Percentiles rank a stretch among this genome's conserved stretches.
Conservation (phyloP, 64 coral and sea anemone genomes). For the Porites lutea region DNA sequence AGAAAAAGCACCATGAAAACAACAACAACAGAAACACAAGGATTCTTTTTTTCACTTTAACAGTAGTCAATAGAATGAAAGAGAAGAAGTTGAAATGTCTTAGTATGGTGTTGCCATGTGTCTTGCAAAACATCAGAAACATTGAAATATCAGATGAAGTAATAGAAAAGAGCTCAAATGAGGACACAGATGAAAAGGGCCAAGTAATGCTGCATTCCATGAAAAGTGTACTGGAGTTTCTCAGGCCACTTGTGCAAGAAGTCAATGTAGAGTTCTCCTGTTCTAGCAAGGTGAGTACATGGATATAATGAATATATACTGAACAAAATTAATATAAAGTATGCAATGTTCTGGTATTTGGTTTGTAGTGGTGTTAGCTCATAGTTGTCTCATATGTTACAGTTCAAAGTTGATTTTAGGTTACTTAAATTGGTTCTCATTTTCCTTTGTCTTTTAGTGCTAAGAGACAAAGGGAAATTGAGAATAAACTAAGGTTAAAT, state of each 20-base stretch:
- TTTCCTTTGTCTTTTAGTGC: no score
- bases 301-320: no score
- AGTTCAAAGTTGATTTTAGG: no score
- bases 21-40: not conserved
- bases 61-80: slow-evolving; percentile 24
- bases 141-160: slow-evolving; percentile 13
- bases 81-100: slow-evolving; percentile 55
- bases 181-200: not conserved
- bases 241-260: slow-evolving; percentile 31
- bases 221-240: slow-evolving; percentile 10
- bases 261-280: not conserved
- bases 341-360: no score
- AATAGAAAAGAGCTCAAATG: not conserved
- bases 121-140: slow-evolving; percentile 11
- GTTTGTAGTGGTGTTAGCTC: no score
- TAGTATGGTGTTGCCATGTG: slow-evolving; percentile 54
- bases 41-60: not conserved
- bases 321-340: no score
- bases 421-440: no score
- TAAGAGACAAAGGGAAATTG: no score
- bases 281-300: not conserved
- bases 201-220: not conserved
- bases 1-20: no score
- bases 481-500: no score
- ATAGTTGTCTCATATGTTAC: no score